These are phyloP conservation scores for Allophyes oxyacanthae DNA, from an alignment of 2,888 invertebrate species.

Conservation along the genomic window DNA sequence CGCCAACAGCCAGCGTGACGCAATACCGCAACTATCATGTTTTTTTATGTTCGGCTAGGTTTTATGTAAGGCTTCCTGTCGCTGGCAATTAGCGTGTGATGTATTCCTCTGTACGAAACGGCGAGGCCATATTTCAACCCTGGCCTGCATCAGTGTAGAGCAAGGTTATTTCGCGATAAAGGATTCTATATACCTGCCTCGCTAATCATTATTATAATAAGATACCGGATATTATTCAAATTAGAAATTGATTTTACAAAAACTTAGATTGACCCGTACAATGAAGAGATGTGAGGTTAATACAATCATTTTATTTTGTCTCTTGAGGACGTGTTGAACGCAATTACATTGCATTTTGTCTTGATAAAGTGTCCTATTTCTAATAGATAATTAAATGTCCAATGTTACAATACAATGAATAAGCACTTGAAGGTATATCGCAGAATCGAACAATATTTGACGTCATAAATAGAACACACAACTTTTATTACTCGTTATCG, in stretches of 20 bases:
- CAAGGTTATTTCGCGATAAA: conserved; percentile 55
- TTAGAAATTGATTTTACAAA: too few species aligned
- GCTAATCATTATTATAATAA: conserved; percentile 32
- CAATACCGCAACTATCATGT: conserved; percentile 49
- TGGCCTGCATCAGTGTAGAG: conserved; percentile 55
- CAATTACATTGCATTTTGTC: too few species aligned
- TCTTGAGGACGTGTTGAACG: too few species aligned
- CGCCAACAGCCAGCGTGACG: conserved; percentile 59
- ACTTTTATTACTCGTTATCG: conserved; percentile 78
- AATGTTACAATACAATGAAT: conserved; percentile 15
- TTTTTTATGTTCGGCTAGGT: conserved; percentile 64
- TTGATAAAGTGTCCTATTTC: not conserved
- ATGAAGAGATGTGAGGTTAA: not conserved
- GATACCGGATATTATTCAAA: conserved; percentile 16
- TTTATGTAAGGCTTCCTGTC: conserved; percentile 74
- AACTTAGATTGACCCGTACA: conserved; percentile 8
- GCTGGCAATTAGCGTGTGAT: conserved; percentile 62
- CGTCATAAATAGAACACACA: conserved; percentile 71
- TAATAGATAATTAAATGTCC: conserved; percentile 11
- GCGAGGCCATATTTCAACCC: conserved; percentile 53
- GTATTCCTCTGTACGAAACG: conserved; percentile 42
- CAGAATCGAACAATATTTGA: conserved; percentile 56
- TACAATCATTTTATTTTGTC: not conserved
- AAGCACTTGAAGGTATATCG: conserved; percentile 30
- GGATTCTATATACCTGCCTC: conserved; percentile 43